Conservation (phyloP, 2,888 invertebrate genomes). For the Brachynemurus nebulosus region DNA sequence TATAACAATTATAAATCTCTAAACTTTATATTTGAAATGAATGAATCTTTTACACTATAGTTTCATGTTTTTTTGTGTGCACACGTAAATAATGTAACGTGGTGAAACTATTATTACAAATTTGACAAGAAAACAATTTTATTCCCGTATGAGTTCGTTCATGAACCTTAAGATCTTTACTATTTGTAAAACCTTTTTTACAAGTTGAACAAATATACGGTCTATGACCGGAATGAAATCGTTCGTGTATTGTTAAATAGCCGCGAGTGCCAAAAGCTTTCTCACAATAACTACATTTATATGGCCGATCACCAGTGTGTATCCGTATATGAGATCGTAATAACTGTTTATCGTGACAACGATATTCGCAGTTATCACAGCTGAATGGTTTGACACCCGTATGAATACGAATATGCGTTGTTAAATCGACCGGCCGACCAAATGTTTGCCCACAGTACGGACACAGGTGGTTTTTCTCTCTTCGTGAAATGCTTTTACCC, state of each 20-base stretch:
- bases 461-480: constrained; percentile 11
- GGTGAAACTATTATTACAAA: constrained; percentile 12
- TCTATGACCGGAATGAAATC: constrained; percentile 11
- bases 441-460: constrained; percentile 11
- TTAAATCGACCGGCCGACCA: constrained; percentile 9
- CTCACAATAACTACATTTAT: constrained; percentile 11
- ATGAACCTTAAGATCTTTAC: constrained; percentile 12
- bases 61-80: constrained; percentile 11
- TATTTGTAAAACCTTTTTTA: constrained; percentile 12
- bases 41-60: too few relatives aligned
- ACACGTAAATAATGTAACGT: constrained; percentile 12
- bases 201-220: constrained; percentile 10
- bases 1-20: too few relatives aligned
- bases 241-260: constrained; percentile 11
- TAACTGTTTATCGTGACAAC: constrained; percentile 11
- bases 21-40: too few relatives aligned
- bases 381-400: constrained; percentile 11
- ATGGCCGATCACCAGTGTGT: constrained; percentile 10
- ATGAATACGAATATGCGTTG: constrained; percentile 10
- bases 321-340: constrained; percentile 9
- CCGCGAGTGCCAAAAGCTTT: constrained; percentile 11
- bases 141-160: constrained; percentile 12
- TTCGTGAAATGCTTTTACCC: too few relatives aligned
- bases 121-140: constrained; percentile 9
- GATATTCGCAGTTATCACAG: constrained; percentile 11